Evolutionary conservation across 2,888 invertebrate species (phyloP).

Genomic region (Megamerina dolium): DNA sequence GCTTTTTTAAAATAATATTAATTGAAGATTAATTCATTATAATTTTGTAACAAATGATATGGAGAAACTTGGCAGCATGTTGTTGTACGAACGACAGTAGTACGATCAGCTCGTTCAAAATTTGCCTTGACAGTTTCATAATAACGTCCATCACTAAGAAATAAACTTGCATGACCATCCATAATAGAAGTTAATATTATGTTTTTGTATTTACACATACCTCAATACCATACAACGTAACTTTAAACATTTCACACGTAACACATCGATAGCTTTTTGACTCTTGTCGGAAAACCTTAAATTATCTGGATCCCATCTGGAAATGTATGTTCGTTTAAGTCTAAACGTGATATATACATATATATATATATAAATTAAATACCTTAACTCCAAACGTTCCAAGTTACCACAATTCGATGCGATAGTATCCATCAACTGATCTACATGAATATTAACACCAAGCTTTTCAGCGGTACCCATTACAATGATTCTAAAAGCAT

Average conservation of each 20-base stretch:
- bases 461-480: slow-evolving; percentile 97
- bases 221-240: slow-evolving; percentile 88
- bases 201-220: slow-evolving; percentile 54
- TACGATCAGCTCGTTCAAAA: slow-evolving; percentile 95
- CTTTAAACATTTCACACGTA: slow-evolving; percentile 91
- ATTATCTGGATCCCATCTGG: slow-evolving; percentile 94
- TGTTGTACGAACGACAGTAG: slow-evolving; percentile 92
- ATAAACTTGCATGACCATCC: not conserved
- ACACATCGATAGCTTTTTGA: slow-evolving; percentile 96
- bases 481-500: slow-evolving; percentile 75
- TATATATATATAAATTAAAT: not conserved
- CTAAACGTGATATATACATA: too few relatives aligned
- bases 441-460: slow-evolving; percentile 94
- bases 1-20: slow-evolving; percentile 50
- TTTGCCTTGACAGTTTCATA: slow-evolving; percentile 99
- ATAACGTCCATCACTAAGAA: slow-evolving; percentile 90
- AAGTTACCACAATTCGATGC: slow-evolving; percentile 85
- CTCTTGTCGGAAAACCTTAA: slow-evolving; percentile 98
- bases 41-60: slow-evolving; percentile 86
- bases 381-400: slow-evolving; percentile 84
- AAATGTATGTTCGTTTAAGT: too few relatives aligned
- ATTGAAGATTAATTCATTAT: slow-evolving; percentile 94
- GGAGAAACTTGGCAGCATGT: slow-evolving; percentile 94
- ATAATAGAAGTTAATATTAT: not conserved
- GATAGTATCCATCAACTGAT: slow-evolving; percentile 96